Base-by-base conservation (phyloP, 2,888 invertebrate species). In the Eulithis testata region DNA sequence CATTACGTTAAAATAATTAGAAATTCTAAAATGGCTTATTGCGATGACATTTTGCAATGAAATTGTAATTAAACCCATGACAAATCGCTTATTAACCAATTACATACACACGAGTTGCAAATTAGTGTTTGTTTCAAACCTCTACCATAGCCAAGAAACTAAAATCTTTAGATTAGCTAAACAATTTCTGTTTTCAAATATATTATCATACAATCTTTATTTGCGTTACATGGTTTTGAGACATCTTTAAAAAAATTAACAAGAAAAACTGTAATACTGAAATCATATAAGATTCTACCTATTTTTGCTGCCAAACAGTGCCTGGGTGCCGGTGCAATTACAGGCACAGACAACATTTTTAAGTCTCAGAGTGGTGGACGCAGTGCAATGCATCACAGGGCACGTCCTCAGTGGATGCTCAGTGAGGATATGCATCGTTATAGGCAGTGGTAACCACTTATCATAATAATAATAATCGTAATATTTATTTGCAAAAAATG, bases 241-340 rank as follows among this genome's bases (percentile, higher is more conserved):
- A n/a, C 8, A 40, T 51, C 21, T 11, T 11, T 47, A 47, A 37
- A 44, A 50, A 37, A n/a, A 8, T 11, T 47, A 47, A 37, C 44
- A 50, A 37, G 21, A 8, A 40, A 40, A 37, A 57, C 52, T 63
- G 40, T 71, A 73, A 71, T 73, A 73, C 73, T 71, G 71, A 68
- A 57, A 63, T 51, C 11, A 51, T 63, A 44, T 63, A 56, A 49
- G 27, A 49, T 64, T 65, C 21, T 21, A 21, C 21, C 21, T 21
- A 21, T 21, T 21, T 21, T 2, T 21, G 21, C 21, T 2, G 21
- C 21, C 21, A 21, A 21, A 21, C 21, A 21, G 21, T n/a, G n/a
- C n/a, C n/a, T n/a, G n/a, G n/a, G n/a, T n/a, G n/a, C n/a, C n/a
- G n/a, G n/a, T 21, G 21, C 21, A 21, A 21, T 21, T 21, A 21